Percentiles rank a stretch among this genome's conserved stretches.
Conservation (phyloP, 2,888 invertebrate species). For the Diarsia mendica region DNA sequence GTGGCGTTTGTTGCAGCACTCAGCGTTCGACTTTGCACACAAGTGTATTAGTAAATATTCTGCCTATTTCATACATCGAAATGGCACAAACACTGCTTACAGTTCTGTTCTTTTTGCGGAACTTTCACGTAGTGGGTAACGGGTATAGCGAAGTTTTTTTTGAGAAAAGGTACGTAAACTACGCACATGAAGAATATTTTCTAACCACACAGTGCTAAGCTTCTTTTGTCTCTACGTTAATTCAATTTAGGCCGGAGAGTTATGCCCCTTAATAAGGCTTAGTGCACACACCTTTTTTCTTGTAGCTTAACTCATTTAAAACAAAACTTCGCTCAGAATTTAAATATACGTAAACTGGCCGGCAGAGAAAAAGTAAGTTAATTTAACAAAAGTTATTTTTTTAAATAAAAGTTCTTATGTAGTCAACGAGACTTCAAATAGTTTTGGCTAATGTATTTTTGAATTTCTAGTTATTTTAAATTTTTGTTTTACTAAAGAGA, state of each 20-base stretch:
- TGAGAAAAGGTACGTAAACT: too few relatives aligned
- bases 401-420: constrained; percentile 39
- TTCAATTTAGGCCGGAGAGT: constrained; percentile 19
- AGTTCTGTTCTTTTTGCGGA: not conserved
- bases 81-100: not conserved
- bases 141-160: not conserved
- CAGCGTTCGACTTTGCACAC: constrained; percentile 67
- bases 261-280: constrained; percentile 30
- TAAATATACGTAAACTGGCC: constrained; percentile 33
- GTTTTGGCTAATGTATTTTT: constrained; percentile 38
- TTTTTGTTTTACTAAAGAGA: not conserved
- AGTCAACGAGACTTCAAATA: constrained; percentile 41
- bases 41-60: constrained; percentile 74
- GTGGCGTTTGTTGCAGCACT: constrained; percentile 70
- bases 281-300: constrained; percentile 22
- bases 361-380: constrained; percentile 21
- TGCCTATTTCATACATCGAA: constrained; percentile 55
- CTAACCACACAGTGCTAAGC: constrained; percentile 1
- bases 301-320: constrained; percentile 36
- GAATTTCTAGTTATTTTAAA: constrained; percentile 15
- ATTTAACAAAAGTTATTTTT: constrained; percentile 22
- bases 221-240: constrained; percentile 32
- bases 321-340: constrained; percentile 31
- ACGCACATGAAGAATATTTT: not conserved
- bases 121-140: not conserved